Base-by-base conservation (phyloP, 23 tunicate species). In the Ciona savignyi region DNA sequence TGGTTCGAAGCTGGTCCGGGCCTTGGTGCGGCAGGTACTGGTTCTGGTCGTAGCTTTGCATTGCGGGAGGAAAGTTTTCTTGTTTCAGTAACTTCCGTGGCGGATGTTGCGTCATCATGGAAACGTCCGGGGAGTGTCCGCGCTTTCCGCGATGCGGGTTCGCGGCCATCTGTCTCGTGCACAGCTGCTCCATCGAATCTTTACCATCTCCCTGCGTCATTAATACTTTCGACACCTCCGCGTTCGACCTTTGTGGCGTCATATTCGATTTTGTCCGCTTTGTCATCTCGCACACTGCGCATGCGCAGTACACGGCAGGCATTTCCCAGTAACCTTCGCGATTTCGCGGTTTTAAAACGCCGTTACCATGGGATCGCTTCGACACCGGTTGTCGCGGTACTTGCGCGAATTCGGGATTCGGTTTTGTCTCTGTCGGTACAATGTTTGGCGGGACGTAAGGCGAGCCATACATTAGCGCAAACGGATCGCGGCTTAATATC, bases 271-370 rank as follows among this genome's bases (percentile, higher is more conserved):
- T 56, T 33, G 84, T 33, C 3, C 71, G 73, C 33, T 71, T 71
- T n/a, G 77, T 27, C 84, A 80, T 62, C 28, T 80, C 66, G 73
- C 84, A 80, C 32, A 71, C 63, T 25, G 77, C 77, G 84, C 84
- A 80, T 23, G 77, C 84, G 77, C 84, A 80, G 51, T 80, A 65
- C 23, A 30, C 51, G 23, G 75, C 22, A 1, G 74, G 67, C 25
- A 48, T 9, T n/a, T 34, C 62, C 67, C 34, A 30, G 9, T 42
- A 25, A 2, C 34, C 27, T 24, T 72, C 32, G 24, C 69, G 69
- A 9, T 65, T n/a, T 25, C 23, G 6, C n/a, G n/a, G n/a, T n/a
- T 21, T 51, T 51, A 21, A 15, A 15, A 15, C 19, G 19, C 19
- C 62, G 61, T 49, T 20, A 20, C 15, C 19, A 30, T 70, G 29